phyloP scores from a whole-genome alignment of 30 jellyfish, hydroid and myxozoan genomes.

The Euphysa ruthae region DNA sequence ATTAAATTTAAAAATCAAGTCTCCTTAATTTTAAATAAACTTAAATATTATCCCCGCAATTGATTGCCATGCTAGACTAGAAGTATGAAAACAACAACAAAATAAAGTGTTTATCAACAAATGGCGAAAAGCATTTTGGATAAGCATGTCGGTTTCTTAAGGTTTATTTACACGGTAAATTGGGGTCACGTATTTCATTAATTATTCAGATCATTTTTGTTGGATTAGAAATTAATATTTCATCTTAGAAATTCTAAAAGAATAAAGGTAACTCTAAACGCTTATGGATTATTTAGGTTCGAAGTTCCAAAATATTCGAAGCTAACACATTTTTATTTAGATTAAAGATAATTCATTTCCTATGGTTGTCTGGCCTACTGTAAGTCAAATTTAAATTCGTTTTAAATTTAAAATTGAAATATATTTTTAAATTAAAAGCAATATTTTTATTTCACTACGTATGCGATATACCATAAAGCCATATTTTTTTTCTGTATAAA shows the following conservation, averaged over 20 bases:
- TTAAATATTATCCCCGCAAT: conserved; percentile 2
- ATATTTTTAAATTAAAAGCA: no score
- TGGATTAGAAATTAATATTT: no score
- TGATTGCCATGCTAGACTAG: neutral
- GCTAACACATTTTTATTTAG: neutral
- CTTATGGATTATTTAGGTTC: neutral
- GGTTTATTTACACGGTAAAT: neutral
- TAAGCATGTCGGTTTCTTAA: conserved; percentile 8
- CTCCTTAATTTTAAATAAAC: neutral
- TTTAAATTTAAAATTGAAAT: no score
- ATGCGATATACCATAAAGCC: no score
- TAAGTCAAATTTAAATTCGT: no score
- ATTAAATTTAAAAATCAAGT: neutral
- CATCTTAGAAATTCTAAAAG: neutral
- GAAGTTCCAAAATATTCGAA: neutral
- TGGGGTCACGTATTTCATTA: no score
- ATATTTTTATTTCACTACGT: no score
- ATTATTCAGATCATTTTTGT: no score
- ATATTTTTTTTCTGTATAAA: no score
- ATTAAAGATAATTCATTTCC: neutral
- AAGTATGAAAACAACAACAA: conserved; percentile 73
- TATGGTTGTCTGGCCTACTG: no score
- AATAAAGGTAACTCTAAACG: neutral
- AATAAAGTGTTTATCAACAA: conserved; percentile 82
- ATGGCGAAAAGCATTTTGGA: conserved; percentile 70